Conservation (phyloP, 2,797 vertebrate genomes). For the Atherinosoma microstoma region DNA sequence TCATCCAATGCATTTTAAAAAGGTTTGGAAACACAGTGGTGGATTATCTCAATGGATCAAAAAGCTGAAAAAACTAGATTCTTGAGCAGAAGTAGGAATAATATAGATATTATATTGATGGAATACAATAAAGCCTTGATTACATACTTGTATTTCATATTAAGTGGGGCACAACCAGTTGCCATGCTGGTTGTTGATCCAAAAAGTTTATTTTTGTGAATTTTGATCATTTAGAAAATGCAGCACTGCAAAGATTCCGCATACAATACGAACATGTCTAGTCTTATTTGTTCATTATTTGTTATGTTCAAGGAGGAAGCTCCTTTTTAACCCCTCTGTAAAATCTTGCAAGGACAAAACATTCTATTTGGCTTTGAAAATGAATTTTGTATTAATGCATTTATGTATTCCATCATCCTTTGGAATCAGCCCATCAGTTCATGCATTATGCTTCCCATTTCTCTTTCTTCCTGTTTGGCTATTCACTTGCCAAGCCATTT, state of each 20-base stretch:
- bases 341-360: conserved; percentile 47
- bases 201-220: background rate
- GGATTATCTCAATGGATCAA: background rate
- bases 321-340: background rate
- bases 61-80: conserved; percentile 1
- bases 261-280: background rate
- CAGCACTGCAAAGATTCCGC: background rate
- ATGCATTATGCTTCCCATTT: conserved; percentile 64
- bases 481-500: conserved; percentile 63
- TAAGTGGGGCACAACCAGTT: background rate
- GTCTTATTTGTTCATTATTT: conserved; percentile 21
- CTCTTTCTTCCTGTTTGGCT: conserved; percentile 49
- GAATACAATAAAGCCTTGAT: conserved; percentile 4
- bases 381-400: conserved; percentile 73
- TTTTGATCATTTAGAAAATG: conserved; percentile 3
- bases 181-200: background rate
- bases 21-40: conserved; percentile 19
- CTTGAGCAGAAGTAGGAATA: background rate
- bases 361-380: conserved; percentile 63
- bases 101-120: background rate
- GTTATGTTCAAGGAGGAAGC: conserved; percentile 17
- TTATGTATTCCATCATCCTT: conserved; percentile 74
- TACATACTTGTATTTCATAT: background rate
- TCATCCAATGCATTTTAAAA: conserved; percentile 48
- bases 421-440: conserved; percentile 67